Conservation (phyloP, 2,113 vertebrate species). For the Colossoma macropomum region DNA sequence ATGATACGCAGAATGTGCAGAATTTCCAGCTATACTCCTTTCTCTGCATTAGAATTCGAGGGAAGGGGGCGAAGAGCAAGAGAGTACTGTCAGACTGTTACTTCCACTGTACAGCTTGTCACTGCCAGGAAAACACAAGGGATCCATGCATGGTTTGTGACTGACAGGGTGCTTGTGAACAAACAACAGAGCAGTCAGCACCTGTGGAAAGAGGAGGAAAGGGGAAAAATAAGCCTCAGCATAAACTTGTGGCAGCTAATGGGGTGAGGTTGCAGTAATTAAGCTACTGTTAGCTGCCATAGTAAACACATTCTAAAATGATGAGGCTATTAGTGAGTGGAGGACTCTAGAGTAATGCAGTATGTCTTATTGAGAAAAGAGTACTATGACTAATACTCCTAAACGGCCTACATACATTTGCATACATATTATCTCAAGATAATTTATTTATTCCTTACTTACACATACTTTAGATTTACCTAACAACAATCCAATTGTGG, state of each 20-base stretch:
- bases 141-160: slow-evolving; percentile 31
- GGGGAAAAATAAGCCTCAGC: not conserved
- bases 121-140: slow-evolving; percentile 29
- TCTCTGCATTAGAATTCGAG: slow-evolving; percentile 25
- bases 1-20: not conserved
- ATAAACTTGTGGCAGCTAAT: slow-evolving; percentile 33
- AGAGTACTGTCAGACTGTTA: slow-evolving; percentile 18
- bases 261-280: slow-evolving; percentile 34
- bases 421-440: not conserved
- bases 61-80: slow-evolving; percentile 3
- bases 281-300: slow-evolving; percentile 19
- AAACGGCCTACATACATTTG: not conserved
- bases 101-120: slow-evolving; percentile 15
- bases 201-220: not conserved
- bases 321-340: slow-evolving; percentile 15
- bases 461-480: not conserved
- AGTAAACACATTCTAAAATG: slow-evolving; percentile 20
- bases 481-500: not conserved
- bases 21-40: not conserved
- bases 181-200: slow-evolving; percentile 43
- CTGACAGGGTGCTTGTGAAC: slow-evolving; percentile 45
- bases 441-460: not conserved
- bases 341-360: slow-evolving; percentile 15
- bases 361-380: not conserved
- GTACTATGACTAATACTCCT: not conserved